Conservation (phyloP, 2,113 vertebrate species). For the Melanocharis versteri region DNA sequence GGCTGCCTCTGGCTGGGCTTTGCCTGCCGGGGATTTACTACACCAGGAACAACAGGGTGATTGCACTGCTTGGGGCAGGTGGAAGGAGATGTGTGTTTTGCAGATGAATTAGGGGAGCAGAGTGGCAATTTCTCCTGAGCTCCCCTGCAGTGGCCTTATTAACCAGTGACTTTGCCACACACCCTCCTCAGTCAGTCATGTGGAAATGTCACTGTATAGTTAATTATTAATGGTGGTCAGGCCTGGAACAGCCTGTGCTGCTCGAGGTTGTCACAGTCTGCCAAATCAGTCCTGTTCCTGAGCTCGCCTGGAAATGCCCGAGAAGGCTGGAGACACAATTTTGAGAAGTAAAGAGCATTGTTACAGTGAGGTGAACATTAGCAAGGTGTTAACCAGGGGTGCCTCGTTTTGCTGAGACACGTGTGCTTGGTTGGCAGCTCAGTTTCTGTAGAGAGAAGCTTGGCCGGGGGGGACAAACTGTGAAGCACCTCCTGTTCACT, state of each 20-base stretch:
- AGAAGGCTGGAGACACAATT: not conserved
- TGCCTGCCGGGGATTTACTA: not conserved
- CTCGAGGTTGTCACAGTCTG: not conserved
- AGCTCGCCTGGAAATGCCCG: not conserved
- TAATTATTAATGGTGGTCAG: slow-evolving; percentile 50
- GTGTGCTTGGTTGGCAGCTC: fast-evolving
- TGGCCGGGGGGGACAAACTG: not conserved
- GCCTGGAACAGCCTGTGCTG: slow-evolving; percentile 31
- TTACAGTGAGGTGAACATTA: not conserved
- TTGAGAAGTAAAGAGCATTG: not conserved
- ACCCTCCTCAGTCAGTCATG: not conserved
- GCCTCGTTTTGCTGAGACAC: not conserved
- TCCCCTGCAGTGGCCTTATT: not conserved
- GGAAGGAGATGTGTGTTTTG: not conserved
- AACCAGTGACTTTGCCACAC: not conserved
- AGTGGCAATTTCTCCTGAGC: not conserved
- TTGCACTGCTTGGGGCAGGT: fast-evolving
- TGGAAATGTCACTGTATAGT: slow-evolving; percentile 14
- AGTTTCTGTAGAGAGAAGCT: not conserved
- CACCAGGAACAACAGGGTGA: fast-evolving
- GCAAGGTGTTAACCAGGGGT: not conserved
- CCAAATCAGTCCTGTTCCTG: not conserved
- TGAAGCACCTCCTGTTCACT: not conserved
- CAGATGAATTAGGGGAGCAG: not conserved
- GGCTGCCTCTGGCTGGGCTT: not conserved